These are phyloP conservation scores for Chelonoidis abingdonii DNA, from an alignment of 2,113 vertebrate species.

Conservation along the genomic window DNA sequence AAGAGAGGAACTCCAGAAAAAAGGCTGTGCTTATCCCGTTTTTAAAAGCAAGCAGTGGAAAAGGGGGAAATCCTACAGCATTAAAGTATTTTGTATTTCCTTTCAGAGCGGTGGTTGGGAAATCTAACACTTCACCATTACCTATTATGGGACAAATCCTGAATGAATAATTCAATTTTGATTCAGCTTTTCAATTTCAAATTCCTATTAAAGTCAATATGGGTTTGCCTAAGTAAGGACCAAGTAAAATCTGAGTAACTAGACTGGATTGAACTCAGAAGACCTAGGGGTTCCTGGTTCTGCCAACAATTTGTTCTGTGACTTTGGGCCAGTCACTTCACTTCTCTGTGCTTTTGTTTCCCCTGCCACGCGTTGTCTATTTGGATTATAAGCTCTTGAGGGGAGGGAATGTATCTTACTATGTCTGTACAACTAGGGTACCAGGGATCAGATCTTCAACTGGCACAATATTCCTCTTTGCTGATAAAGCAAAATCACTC, in stretches of 20 bases:
- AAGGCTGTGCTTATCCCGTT: not conserved
- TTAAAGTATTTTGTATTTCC: not conserved
- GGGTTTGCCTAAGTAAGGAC: rapidly evolving
- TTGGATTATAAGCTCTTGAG: not conserved
- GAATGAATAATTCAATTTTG: not conserved
- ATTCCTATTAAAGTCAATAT: rapidly evolving
- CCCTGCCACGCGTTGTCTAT: not conserved
- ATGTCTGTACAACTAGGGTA: not conserved
- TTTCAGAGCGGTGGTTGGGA: not conserved
- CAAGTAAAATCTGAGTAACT: not conserved
- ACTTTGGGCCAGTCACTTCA: not conserved
- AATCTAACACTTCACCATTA: rapidly evolving
- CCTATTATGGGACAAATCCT: rapidly evolving
- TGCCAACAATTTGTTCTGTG: not conserved
- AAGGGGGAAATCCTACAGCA: not conserved
- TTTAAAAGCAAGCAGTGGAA: not conserved
- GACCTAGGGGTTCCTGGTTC: not conserved
- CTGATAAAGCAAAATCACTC: not conserved
- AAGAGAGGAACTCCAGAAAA: not conserved
- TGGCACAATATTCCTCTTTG: not conserved
- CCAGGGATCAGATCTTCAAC: not conserved
- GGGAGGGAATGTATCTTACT: not conserved
- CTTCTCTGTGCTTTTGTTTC: not conserved
- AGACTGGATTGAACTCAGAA: not conserved
- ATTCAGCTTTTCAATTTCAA: rapidly evolving